These are phyloP conservation scores for Silurus asotus DNA, from an alignment of 2,113 vertebrate genomes.

Conservation along the genomic window DNA sequence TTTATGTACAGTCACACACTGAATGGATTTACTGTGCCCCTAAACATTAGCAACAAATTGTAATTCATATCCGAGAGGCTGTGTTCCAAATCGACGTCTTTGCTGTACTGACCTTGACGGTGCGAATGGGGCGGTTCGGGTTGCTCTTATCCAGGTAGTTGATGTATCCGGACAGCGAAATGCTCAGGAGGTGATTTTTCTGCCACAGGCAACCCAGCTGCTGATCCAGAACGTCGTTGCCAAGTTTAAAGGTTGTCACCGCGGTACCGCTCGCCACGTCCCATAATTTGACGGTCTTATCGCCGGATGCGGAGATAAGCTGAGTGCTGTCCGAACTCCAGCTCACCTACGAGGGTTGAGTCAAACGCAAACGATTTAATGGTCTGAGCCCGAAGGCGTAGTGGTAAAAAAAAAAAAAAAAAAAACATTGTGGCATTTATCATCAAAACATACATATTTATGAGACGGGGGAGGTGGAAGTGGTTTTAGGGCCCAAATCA, in stretches of 20 bases:
- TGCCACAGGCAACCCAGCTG: conserved; percentile 98
- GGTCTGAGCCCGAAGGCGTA: too few species aligned
- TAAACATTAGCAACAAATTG: conserved; percentile 59
- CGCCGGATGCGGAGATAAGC: conserved; percentile 93
- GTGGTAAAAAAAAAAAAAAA: too few species aligned
- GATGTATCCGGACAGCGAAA: conserved; percentile 93
- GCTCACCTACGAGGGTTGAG: conserved; percentile 65
- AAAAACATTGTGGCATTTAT: too few species aligned
- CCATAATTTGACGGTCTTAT: conserved; percentile 96
- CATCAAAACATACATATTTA: too few species aligned
- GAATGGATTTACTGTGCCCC: conserved; percentile 96
- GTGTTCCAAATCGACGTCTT: not conserved
- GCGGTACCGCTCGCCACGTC: conserved; percentile 79
- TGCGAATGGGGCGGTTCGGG: conserved; percentile 84
- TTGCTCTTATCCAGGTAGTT: conserved; percentile 97
- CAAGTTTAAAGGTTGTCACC: conserved; percentile 89
- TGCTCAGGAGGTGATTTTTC: conserved; percentile 84
- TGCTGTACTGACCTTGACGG: conserved; percentile 81
- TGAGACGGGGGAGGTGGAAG: too few species aligned
- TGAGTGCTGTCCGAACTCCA: conserved; percentile 91
- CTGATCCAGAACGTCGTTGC: conserved; percentile 85
- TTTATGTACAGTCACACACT: conserved; percentile 88
- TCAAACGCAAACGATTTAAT: not conserved
- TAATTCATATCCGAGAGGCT: not conserved
- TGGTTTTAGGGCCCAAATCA: too few species aligned